Base-by-base conservation (phyloP, 2,888 invertebrate species). In the Chloromyia formosa region DNA sequence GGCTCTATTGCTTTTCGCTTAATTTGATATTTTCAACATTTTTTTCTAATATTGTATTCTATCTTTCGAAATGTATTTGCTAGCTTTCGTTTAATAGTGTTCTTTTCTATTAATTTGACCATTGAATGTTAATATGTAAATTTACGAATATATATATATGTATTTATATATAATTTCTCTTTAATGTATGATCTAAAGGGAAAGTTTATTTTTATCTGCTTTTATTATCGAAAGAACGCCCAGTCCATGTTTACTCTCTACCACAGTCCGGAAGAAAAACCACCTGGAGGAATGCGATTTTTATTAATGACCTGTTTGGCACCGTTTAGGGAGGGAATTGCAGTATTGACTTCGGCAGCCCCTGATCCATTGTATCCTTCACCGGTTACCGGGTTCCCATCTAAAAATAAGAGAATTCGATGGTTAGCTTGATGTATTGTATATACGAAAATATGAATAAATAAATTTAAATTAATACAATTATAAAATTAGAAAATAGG, bases 381-480 rank as follows among this genome's bases (percentile, higher is more conserved):
- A 49, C 88, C 88, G 77, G 88, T 88, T 74, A 88, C 87, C 62
- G 88, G 88, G 79, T 88, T 88, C 61, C 88, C 88, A 83, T 88
- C 88, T 87, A 76, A 69, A 61, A 58, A 22, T 20, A n/a, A 75
- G 18, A 45, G 10, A 4, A 35, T 35, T 35, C n/a, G n/a, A 35
- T 35, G 7, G 27, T 35, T 7, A 35, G 27, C n/a, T n/a, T n/a
- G n/a, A n/a, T n/a, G n/a, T n/a, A n/a, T n/a, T n/a, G n/a, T 71
- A 18, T 23, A 71, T 71, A 75, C 27, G 20, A 56, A 69, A 53
- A 42, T 20, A 72, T 23, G 62, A 35, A 35, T 35, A 35, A 4
- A 7, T 20, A n/a, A 49, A 64, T 62, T 10, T 12, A 14, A 49
- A 45, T 53, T n/a, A 35, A 27, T 1, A 12, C 14, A 23, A n/a